A percentile compares a stretch with the other conserved stretches of the same genome.
phyloP scores from a whole-genome alignment of 1,140 invertebrate genomes.

The Antheraea pernyi region DNA sequence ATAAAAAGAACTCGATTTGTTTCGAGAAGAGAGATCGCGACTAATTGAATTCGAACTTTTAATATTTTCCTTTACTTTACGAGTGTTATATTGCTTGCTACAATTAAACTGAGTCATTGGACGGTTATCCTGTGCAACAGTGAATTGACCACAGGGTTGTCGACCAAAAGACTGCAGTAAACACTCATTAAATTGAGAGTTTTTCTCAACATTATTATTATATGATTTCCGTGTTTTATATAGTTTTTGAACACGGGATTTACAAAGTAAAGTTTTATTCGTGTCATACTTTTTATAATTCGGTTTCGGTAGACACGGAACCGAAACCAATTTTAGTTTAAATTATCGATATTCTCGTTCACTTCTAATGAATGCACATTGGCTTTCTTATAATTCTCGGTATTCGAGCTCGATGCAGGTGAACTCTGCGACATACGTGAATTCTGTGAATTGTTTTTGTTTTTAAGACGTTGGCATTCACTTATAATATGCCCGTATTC shows the following conservation, averaged over 20 bases:
- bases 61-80: neutral
- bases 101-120: too few relatives aligned
- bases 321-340: too few relatives aligned
- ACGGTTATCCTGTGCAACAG: too few relatives aligned
- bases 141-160: neutral
- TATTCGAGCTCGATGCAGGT: neutral
- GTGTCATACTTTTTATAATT: too few relatives aligned
- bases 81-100: too few relatives aligned
- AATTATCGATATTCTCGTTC: too few relatives aligned
- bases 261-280: too few relatives aligned
- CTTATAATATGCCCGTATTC: conserved; percentile 25
- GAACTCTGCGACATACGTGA: neutral
- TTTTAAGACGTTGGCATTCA: conserved; percentile 6
- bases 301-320: too few relatives aligned
- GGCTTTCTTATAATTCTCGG: too few relatives aligned
- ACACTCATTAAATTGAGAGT: neutral
- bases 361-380: too few relatives aligned
- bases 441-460: neutral
- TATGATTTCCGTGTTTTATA: neutral
- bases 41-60: neutral
- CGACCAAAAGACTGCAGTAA: neutral
- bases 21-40: neutral
- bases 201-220: neutral
- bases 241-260: too few relatives aligned
- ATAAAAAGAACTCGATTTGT: too few relatives aligned